These are phyloP conservation scores for Centropus bengalensis DNA, from an alignment of 2,113 vertebrate species.

Conservation along the genomic window DNA sequence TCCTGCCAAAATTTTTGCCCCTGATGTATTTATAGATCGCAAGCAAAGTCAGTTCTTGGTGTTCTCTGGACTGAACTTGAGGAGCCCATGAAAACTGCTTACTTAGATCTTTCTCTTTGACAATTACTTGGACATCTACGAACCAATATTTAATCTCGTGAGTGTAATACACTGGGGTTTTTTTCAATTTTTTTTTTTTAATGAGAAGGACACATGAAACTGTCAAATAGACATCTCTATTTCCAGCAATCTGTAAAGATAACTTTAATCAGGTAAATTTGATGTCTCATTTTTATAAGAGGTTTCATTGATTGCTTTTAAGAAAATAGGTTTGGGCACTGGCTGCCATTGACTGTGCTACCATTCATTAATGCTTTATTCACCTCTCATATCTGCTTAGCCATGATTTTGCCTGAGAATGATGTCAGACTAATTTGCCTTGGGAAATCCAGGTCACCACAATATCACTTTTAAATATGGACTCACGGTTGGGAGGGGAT, in stretches of 20 bases:
- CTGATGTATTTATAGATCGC: constrained; percentile 17
- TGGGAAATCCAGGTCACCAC: not conserved
- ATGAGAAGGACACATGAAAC: not conserved
- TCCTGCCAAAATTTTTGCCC: not conserved
- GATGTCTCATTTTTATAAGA: constrained; percentile 53
- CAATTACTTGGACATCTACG: constrained; percentile 18
- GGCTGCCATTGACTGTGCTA: not conserved
- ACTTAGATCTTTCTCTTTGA: not conserved
- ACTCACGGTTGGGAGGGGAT: not conserved
- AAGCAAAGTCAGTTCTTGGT: constrained; percentile 24
- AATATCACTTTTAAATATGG: not conserved
- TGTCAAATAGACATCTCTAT: not conserved
- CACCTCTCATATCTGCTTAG: not conserved
- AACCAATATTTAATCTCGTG: constrained; percentile 16
- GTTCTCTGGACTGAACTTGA: not conserved
- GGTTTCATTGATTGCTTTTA: constrained; percentile 61
- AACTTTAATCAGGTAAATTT: constrained; percentile 41
- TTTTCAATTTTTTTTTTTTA: not conserved
- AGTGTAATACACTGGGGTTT: not conserved
- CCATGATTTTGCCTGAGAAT: not conserved
- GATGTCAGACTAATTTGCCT: not conserved
- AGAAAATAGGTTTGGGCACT: constrained; percentile 39
- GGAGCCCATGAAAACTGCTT: not conserved
- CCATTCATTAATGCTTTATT: constrained; percentile 15
- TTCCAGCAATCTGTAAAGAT: not conserved